Evolutionary conservation across 1,140 invertebrate species (phyloP).

Genomic region (Euschistus heros): DNA sequence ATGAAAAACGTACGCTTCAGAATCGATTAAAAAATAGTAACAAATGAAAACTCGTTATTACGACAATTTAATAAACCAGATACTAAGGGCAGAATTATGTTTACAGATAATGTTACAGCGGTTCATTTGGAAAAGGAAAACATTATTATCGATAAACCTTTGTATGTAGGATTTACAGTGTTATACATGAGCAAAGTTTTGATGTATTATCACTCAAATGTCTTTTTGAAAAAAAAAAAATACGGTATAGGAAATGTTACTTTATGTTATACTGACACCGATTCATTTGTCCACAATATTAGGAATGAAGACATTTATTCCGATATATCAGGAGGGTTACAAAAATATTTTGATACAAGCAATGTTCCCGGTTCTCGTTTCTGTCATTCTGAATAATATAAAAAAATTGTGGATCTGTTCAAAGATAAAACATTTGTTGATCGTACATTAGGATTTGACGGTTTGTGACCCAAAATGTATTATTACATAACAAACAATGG

Average conservation of each 20-base stretch:
- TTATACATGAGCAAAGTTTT: slow-evolving; percentile 26
- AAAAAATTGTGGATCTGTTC: too few species aligned
- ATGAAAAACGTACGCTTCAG: slow-evolving; percentile 34
- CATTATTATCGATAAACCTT: slow-evolving; percentile 17
- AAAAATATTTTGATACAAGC: not conserved
- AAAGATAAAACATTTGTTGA: too few species aligned
- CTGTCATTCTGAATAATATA: too few species aligned
- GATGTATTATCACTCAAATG: slow-evolving; percentile 27
- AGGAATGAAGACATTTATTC: slow-evolving; percentile 26
- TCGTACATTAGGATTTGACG: too few species aligned
- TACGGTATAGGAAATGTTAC: slow-evolving; percentile 15
- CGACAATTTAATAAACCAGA: not conserved
- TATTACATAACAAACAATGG: too few species aligned
- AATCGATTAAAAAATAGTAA: not conserved
- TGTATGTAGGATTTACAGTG: slow-evolving; percentile 23
- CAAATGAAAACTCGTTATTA: too few species aligned
- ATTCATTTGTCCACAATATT: slow-evolving; percentile 35
- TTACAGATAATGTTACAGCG: not conserved
- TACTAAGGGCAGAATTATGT: not conserved
- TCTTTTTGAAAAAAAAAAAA: slow-evolving; percentile 23
- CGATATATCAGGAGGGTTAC: slow-evolving; percentile 10
- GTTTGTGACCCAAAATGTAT: too few species aligned
- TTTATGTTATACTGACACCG: slow-evolving; percentile 36
- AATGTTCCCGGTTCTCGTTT: too few species aligned
- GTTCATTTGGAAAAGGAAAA: not conserved